Conservation (phyloP, 2,113 vertebrate species). For the Caracal caracal region DNA sequence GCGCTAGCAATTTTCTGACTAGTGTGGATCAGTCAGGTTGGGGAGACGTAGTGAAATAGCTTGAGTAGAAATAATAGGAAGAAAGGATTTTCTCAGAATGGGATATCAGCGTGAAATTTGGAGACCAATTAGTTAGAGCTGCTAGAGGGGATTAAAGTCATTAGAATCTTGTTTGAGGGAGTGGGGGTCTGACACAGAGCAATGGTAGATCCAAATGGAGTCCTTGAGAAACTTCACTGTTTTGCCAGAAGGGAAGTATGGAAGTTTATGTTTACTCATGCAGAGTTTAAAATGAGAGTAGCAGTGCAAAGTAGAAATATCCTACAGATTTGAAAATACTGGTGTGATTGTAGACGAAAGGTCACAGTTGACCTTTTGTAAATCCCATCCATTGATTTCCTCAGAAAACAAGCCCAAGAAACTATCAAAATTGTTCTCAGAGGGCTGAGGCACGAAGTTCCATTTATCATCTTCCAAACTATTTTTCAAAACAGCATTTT, state of each 20-base stretch:
- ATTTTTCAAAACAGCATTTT: slow-evolving; percentile 50
- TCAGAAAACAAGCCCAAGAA: slow-evolving; percentile 31
- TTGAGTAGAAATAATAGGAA: neutral
- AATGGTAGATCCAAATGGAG: neutral
- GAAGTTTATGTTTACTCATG: neutral
- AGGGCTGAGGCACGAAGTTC: neutral
- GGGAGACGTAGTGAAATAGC: neutral
- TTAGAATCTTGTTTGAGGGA: neutral
- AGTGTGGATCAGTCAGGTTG: neutral
- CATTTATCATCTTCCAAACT: slow-evolving; percentile 26
- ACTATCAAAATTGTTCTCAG: neutral
- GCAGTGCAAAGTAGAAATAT: neutral
- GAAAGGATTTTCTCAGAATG: neutral
- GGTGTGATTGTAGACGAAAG: neutral
- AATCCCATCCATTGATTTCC: slow-evolving; percentile 53
- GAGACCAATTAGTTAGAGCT: neutral
- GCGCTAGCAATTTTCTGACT: neutral
- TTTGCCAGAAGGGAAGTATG: neutral
- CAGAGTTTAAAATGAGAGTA: neutral
- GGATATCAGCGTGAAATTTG: neutral
- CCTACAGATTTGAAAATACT: neutral
- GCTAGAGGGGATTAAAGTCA: neutral
- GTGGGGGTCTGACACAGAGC: neutral
- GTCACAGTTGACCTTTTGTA: slow-evolving; percentile 48
- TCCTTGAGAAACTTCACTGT: neutral